A percentile compares a stretch with the other conserved stretches of the same genome.
Conservation (phyloP, 2,797 vertebrate genomes). For the Picus viridis region DNA sequence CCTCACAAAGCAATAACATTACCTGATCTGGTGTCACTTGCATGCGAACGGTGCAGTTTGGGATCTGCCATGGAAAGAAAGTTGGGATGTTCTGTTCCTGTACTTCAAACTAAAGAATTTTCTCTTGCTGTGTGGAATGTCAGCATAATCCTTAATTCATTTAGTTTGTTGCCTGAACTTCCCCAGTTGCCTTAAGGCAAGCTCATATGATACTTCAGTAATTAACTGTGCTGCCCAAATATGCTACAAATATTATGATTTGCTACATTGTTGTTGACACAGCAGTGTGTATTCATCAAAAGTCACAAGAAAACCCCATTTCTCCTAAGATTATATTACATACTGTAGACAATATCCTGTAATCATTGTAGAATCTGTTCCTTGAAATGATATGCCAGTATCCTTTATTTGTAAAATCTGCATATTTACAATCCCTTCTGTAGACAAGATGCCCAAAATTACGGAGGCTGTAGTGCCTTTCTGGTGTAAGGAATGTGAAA, state of each 20-base stretch:
- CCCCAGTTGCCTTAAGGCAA: slow-evolving; percentile 7
- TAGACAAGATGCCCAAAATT: neutral
- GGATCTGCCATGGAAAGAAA: neutral
- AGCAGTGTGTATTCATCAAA: neutral
- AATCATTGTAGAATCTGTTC: neutral
- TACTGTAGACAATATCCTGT: neutral
- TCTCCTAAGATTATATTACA: neutral
- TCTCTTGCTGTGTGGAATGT: neutral
- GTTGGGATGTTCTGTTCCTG: neutral
- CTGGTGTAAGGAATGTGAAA: neutral
- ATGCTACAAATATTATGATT: neutral
- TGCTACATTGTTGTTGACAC: neutral
- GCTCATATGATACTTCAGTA: neutral
- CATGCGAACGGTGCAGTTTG: neutral
- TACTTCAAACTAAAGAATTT: neutral
- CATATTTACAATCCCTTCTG: neutral
- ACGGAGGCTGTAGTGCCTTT: neutral
- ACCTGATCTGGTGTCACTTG: neutral
- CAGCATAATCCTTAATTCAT: neutral
- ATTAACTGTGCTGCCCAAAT: slow-evolving; percentile 12
- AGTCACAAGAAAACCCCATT: neutral
- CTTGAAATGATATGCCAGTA: neutral
- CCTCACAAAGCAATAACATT: neutral
- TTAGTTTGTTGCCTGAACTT: neutral
- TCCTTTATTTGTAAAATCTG: neutral